Base-by-base conservation (phyloP, 2,888 invertebrate species). In the Caenorhabditis macrosperma region DNA sequence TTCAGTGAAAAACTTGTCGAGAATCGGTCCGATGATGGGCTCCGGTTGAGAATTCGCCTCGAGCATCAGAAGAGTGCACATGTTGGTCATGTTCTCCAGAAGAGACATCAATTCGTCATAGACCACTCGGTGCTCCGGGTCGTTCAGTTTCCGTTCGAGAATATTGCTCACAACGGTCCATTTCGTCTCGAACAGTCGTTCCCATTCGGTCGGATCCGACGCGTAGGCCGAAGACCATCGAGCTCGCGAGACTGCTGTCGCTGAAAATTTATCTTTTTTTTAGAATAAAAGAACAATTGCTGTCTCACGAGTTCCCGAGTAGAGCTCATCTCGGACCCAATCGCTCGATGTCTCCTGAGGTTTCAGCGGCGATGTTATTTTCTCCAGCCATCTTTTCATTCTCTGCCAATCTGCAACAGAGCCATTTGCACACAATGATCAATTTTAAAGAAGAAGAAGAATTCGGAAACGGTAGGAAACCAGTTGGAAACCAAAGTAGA, bases 1-100 rank as follows among this genome's bases (percentile, higher is more conserved):
- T 44, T 88, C 85, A 3, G 85, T 86, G 83, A 89, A 89, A 59
- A 86, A 86, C 48, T 81, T 81, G 59, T 90, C 89, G 60, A 90
- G 76, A 54, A 90, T 88, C 17, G 88, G 88, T 6, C 90, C 90
- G 20, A 90, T 89, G 6, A 81, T 75, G 5, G 89, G 86, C 66
- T 87, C 87, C 7, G 88, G 87, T 69, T 88, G 88, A 15, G 89
- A 86, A 71, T 88, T 89, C 67, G 86, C 86, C 75, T 89, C 89
- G 81, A 89, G 82, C 82, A 89, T 86, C 46, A 89, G 64, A 15
- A 89, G 68, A 52, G 86, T 85, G 30, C 83, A 85, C 85, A 89
- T 88, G 33, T 81, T 78, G 4, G 81, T 71, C 59, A 86, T 67
- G 20, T 83, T 84, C 20, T 71, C 76, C 44, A 86, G 78, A 28